phyloP scores from a whole-genome alignment of 2,113 vertebrate genomes.

The Plotosus lineatus region DNA sequence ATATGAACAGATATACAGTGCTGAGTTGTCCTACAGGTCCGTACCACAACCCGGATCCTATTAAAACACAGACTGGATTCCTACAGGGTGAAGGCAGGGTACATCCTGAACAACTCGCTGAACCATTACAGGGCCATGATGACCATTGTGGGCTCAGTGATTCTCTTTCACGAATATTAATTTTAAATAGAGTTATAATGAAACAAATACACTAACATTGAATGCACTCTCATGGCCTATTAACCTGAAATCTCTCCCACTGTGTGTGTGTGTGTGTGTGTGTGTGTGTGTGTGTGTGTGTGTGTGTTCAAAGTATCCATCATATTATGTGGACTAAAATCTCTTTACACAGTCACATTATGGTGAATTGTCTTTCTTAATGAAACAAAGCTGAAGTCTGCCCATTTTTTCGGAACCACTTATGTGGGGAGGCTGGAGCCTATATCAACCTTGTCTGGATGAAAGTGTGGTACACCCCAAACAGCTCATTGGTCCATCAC shows the following conservation, averaged over 20 bases:
- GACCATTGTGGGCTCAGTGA: constrained; percentile 13
- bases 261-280: constrained; percentile 15
- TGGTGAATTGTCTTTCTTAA: too few relatives aligned
- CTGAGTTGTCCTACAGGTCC: background rate
- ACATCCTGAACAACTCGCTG: too few relatives aligned
- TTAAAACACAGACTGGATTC: constrained; percentile 21
- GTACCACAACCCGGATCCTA: background rate
- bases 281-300: background rate
- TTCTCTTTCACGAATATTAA: constrained; percentile 37
- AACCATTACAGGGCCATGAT: constrained; percentile 38
- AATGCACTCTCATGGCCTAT: constrained; percentile 35
- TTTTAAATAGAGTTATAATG: constrained; percentile 45
- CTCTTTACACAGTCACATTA: too few relatives aligned
- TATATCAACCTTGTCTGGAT: too few relatives aligned
- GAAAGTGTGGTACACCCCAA: too few relatives aligned
- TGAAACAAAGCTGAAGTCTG: too few relatives aligned
- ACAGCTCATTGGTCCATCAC: too few relatives aligned
- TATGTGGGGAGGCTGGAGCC: too few relatives aligned
- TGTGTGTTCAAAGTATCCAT: too few relatives aligned
- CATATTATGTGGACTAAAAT: too few relatives aligned
- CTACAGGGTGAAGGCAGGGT: too few relatives aligned
- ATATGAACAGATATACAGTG: background rate
- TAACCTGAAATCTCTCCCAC: constrained; percentile 34
- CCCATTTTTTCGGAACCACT: too few relatives aligned
- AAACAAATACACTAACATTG: constrained; percentile 47